Percentiles rank a stretch among this genome's conserved stretches.
Evolutionary conservation across 2,113 vertebrate species (phyloP).

Genomic region (Edolisoma coerulescens): DNA sequence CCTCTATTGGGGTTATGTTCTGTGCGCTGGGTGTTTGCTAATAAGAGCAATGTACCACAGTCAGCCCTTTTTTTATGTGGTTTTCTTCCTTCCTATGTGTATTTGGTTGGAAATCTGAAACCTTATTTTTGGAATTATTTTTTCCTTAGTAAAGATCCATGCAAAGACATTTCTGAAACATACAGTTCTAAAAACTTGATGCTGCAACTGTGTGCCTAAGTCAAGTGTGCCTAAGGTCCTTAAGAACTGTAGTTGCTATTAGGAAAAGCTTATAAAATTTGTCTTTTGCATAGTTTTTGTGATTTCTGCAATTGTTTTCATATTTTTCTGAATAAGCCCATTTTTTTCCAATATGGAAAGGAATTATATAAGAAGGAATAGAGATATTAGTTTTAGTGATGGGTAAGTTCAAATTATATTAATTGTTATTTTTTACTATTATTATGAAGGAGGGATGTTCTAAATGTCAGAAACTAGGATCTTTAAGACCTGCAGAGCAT

Average conservation of each 20-base stretch:
- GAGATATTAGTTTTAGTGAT: not conserved
- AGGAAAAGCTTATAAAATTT: not conserved
- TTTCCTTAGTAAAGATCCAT: not conserved
- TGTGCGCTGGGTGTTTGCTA: not conserved
- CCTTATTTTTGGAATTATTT: not conserved
- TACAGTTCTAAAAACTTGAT: not conserved
- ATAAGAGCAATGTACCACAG: not conserved
- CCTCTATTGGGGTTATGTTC: not conserved
- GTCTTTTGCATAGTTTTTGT: not conserved
- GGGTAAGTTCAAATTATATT: not conserved
- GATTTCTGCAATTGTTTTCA: not conserved
- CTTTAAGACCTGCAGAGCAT: not conserved
- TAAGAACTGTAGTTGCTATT: not conserved
- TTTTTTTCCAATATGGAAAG: not conserved
- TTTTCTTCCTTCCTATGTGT: fast-evolving
- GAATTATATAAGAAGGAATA: not conserved
- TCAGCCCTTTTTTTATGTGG: not conserved
- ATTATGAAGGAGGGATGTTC: not conserved
- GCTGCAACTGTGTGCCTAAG: not conserved
- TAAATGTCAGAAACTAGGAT: not conserved
- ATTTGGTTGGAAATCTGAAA: not conserved
- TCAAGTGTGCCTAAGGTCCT: not conserved
- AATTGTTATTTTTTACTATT: not conserved
- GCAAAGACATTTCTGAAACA: not conserved
- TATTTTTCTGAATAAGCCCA: not conserved